Percentiles rank a stretch among this genome's conserved stretches.
Evolutionary conservation across 2,797 vertebrate genomes (phyloP).

Genomic region (Pipistrellus pygmaeus): DNA sequence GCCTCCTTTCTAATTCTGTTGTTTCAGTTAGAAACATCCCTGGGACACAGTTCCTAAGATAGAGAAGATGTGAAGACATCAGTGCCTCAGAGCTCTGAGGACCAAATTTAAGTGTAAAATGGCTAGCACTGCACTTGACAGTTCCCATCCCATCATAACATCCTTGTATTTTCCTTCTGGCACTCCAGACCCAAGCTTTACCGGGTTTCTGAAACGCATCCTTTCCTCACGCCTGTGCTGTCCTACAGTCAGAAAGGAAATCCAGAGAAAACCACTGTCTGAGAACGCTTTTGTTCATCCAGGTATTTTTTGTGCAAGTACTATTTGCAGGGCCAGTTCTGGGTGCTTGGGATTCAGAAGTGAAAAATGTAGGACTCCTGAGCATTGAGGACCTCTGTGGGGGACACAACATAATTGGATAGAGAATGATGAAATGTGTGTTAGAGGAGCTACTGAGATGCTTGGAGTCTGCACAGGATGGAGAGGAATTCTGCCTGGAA

Average conservation of each 20-base stretch:
- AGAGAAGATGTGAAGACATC: not conserved
- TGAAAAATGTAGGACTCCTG: not conserved
- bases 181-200: not conserved
- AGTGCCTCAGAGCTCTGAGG: not conserved
- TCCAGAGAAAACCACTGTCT: not conserved
- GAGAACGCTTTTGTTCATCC: not conserved
- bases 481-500: not conserved
- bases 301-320: not conserved
- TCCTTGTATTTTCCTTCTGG: not conserved
- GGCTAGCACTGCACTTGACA: not conserved
- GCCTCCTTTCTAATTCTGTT: conserved; percentile 49
- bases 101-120: conserved; percentile 34
- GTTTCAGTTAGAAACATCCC: conserved; percentile 54
- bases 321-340: not conserved
- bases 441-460: not conserved
- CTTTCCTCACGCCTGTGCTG: not conserved
- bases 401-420: not conserved
- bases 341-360: not conserved
- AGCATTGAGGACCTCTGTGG: not conserved
- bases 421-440: not conserved
- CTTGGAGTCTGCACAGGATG: not conserved
- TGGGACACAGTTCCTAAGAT: not conserved
- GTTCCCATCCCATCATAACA: not conserved
- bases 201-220: not conserved
- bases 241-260: not conserved